Conservation (phyloP, 1,140 invertebrate species). For the Gryllus bimaculatus region DNA sequence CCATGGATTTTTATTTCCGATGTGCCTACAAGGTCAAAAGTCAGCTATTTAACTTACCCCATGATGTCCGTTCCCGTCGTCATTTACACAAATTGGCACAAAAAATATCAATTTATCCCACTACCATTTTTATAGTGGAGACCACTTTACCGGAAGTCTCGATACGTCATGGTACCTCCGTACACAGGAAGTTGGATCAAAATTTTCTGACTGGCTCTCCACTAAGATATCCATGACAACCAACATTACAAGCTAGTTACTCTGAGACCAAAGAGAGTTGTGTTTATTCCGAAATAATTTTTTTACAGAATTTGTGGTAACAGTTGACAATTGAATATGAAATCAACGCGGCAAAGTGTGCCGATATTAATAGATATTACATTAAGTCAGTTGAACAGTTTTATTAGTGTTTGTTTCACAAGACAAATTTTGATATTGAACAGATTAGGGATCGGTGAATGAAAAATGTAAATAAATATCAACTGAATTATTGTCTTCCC, state of each 20-base stretch:
- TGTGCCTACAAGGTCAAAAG: not conserved
- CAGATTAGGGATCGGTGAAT: too few species aligned
- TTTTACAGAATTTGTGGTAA: too few species aligned
- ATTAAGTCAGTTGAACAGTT: too few species aligned
- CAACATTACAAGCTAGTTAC: not conserved
- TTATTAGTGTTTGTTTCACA: too few species aligned
- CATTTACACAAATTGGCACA: constrained; percentile 19
- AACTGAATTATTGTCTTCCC: too few species aligned
- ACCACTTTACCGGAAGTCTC: constrained; percentile 16
- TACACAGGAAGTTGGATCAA: not conserved
- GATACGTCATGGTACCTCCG: constrained; percentile 14
- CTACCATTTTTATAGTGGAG: constrained; percentile 15
- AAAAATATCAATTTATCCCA: constrained; percentile 12
- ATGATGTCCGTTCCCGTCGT: constrained; percentile 21
- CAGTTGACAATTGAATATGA: too few species aligned
- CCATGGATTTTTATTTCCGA: not conserved
- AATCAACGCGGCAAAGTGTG: too few species aligned
- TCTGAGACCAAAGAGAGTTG: too few species aligned
- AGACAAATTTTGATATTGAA: too few species aligned
- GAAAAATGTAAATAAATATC: too few species aligned
- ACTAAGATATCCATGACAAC: not conserved
- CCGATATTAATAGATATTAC: too few species aligned
- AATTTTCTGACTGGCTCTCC: not conserved
- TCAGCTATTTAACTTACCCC: constrained; percentile 17
- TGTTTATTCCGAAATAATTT: too few species aligned